phyloP scores from a whole-genome alignment of 64 coral and sea anemone genomes.

The Montipora foliosa region DNA sequence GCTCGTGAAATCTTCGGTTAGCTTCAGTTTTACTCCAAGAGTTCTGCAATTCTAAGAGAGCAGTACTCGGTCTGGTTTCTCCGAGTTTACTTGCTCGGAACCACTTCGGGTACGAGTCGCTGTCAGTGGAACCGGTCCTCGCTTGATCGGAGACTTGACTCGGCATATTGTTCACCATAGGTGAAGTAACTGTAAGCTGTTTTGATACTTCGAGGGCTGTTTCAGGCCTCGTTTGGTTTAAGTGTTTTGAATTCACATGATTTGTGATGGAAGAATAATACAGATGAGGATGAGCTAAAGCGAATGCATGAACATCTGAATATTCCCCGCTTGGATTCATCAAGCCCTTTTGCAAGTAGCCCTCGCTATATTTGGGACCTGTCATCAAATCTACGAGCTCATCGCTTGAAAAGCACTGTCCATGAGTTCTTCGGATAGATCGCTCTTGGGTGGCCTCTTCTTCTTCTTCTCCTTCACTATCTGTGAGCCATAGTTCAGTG shows the following conservation, averaged over 20 bases:
- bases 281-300: slow-evolving; percentile 14
- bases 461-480: slow-evolving; percentile 72
- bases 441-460: slow-evolving; percentile 5
- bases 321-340: slow-evolving; percentile 20
- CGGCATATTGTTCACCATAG: slow-evolving; percentile 89
- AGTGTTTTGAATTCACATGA: slow-evolving; percentile 33
- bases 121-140: slow-evolving; percentile 81
- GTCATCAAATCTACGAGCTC: slow-evolving; percentile 25
- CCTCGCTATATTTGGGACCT: slow-evolving; percentile 34
- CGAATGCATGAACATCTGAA: slow-evolving; percentile 44
- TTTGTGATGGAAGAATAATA: slow-evolving; percentile 16
- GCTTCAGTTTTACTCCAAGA: slow-evolving; percentile 88
- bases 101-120: slow-evolving; percentile 90
- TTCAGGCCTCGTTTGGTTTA: slow-evolving; percentile 41
- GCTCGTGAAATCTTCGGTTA: slow-evolving; percentile 86
- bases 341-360: slow-evolving; percentile 21
- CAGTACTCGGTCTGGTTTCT: slow-evolving; percentile 69
- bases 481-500: slow-evolving; percentile 73
- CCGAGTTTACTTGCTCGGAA: slow-evolving; percentile 68
- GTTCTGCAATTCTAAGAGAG: slow-evolving; percentile 75
- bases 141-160: slow-evolving; percentile 85
- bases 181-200: slow-evolving; percentile 19
- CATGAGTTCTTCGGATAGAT: slow-evolving; percentile 13
- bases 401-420: slow-evolving; percentile 11
- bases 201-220: slow-evolving; percentile 66